Percentiles rank a stretch among this genome's conserved stretches.
Conservation (phyloP, 2,888 invertebrate species). For the Prionchulus punctatus region DNA sequence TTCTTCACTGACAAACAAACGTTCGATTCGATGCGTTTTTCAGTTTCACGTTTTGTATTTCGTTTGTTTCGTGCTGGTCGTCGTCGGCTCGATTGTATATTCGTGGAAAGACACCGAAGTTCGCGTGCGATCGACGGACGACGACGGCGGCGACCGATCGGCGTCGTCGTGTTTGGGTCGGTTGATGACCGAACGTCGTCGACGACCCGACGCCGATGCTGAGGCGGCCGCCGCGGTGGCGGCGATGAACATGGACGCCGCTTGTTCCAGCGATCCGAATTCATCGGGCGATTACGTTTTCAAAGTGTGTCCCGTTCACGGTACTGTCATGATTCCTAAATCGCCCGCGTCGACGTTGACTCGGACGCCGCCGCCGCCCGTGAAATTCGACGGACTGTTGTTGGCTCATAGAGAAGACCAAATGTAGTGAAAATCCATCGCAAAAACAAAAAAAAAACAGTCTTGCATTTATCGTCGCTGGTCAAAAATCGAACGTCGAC, state of each 20-base stretch:
- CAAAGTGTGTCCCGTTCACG: constrained; percentile 7
- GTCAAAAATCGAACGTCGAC: too few relatives aligned
- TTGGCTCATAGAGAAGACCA: too few relatives aligned
- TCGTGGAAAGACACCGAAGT: constrained; percentile 18
- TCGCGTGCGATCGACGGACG: neutral
- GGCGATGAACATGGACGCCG: neutral
- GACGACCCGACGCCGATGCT: neutral
- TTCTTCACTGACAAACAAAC: too few relatives aligned
- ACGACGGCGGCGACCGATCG: neutral
- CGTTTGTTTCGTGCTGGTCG: constrained; percentile 56
- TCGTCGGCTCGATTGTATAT: constrained; percentile 44
- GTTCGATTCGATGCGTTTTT: constrained; percentile 24
- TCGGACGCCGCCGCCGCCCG: too few relatives aligned
- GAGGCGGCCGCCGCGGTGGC: too few relatives aligned
- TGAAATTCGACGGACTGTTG: too few relatives aligned
- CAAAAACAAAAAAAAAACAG: too few relatives aligned
- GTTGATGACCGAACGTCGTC: neutral
- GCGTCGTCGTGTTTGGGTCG: neutral
- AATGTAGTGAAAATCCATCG: too few relatives aligned
- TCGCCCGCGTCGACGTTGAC: too few relatives aligned
- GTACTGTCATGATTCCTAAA: neutral
- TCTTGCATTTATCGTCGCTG: too few relatives aligned
- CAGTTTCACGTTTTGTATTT: constrained; percentile 70
- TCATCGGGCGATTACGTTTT: neutral
- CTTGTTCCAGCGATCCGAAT: neutral